Evolutionary conservation across 2,888 invertebrate genomes (phyloP), one percentile per base, ranked within the genome.

Genomic region (Celastrina argiolus): DNA sequence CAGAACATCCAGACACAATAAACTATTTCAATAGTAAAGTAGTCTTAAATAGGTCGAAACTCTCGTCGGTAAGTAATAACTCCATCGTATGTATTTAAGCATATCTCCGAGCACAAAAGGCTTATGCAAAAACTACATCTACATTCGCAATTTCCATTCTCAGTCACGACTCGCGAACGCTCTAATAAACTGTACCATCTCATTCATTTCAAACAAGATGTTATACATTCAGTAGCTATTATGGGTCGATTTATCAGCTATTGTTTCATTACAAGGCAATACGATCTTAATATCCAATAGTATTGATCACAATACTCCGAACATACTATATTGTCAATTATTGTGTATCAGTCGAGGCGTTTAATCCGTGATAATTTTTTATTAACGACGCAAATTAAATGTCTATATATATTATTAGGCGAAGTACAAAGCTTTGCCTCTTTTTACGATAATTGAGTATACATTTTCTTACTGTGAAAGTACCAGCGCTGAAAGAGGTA

Each of bases 321-420:
- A 61, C 67, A 67, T 70, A 63, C 70, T 22, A 39, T 36, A 2
- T 12, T 56, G 22, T 61, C 18, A 56, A 51, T 41, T 70, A 73
- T 12, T 65, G 64, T 65, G 68, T 73, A 70, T 71, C 71, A 73
- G 73, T 75, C 69, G 63, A 65, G 64, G 69, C 72, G 71, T 66
- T 83, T 84, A 87, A 88, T 87, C 80, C 73, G 76, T 75, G 78
- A 82, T 86, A 82, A 83, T 83, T 82, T 81, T 80, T 79, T 69
- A 66, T 51, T 51, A 10, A 12, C 67, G 70, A 81, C 83, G 82
- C 83, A 79, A 78, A 76, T 76, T 71, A 69, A n/a, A n/a, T n/a
- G n/a, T n/a, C n/a, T n/a, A n/a, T n/a, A n/a, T n/a, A n/a, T n/a
- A n/a, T n/a, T n/a, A n/a, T n/a, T n/a, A n/a, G n/a, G n/a, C n/a